Base-by-base conservation (phyloP, 2,888 invertebrate species). In the Campaea margaritaria region DNA sequence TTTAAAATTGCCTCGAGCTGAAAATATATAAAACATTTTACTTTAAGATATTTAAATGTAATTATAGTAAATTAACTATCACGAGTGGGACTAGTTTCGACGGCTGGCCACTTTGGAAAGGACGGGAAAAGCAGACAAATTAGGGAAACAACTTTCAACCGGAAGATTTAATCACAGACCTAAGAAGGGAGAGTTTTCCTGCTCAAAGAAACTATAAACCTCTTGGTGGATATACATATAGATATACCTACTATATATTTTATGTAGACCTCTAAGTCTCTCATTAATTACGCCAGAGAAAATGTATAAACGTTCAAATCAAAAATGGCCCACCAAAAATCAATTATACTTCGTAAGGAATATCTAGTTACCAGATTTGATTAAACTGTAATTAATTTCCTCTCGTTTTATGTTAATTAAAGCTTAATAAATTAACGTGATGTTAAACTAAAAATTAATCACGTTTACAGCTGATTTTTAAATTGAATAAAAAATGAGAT, bases 111-210 rank as follows among this genome's bases (percentile, higher is more conserved):
- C 38, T 48, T 39, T 31, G 42, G 51, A 9, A 51, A 21, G 34
- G 48, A 48, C 28, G 48, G 28, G 34, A 51, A 51, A 31, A 44
- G 51, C 51, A 51, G 52, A 53, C 44, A 43, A 58, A 58, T 58
- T 58, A 52, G 52, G 51, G 27, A 58, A 58, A 53, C 52, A 58
- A 53, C 58, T 58, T 58, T 53, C 53, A 48, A 53, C 58, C 58
- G 53, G 52, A 48, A 58, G 52, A 58, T 53, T 53, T 44, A 58
- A 53, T 58, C 53, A 48, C 50, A 51, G 51, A 46, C 57, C 41
- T 16, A 57, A 48, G 49, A 41, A 49, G 14, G 39, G 14, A n/a
- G 57, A 57, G 56, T 57, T 57, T 56, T 57, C 57, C 57, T 57
- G 15, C 46, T 51, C 16, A 31, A 46, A 49, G 41, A 49, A 57